A percentile compares a stretch with the other conserved stretches of the same genome.
phyloP scores from a whole-genome alignment of 2,888 invertebrate genomes.

The Drosophila parthenogenetica region DNA sequence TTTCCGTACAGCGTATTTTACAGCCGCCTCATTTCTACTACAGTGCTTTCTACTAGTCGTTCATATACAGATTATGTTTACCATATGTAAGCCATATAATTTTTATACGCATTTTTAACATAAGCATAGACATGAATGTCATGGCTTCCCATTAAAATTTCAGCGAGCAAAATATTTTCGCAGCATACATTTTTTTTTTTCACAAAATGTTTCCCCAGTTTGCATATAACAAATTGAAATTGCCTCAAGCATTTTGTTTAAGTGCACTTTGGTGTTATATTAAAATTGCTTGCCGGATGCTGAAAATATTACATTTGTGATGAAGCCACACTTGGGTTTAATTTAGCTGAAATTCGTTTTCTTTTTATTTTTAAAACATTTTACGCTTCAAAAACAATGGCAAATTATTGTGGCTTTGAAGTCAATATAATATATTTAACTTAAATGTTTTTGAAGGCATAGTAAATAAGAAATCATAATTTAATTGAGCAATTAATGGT shows the following conservation, averaged over 20 bases:
- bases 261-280: slow-evolving; percentile 64
- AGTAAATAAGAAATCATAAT: too few species aligned
- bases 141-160: background rate
- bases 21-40: too few species aligned
- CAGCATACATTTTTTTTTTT: slow-evolving; percentile 4
- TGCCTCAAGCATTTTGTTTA: slow-evolving; percentile 51
- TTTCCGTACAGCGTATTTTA: background rate
- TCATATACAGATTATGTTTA: background rate
- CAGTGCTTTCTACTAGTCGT: background rate
- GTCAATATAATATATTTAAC: too few species aligned
- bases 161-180: slow-evolving; percentile 1
- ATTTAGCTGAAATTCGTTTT: slow-evolving; percentile 24
- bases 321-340: slow-evolving; percentile 29
- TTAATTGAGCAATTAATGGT: too few species aligned
- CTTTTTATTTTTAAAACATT: too few species aligned
- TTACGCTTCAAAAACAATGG: too few species aligned
- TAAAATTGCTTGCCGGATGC: slow-evolving; percentile 37
- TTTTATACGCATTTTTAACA: background rate
- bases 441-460: too few species aligned
- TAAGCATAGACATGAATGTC: slow-evolving; percentile 16
- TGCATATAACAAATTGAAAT: slow-evolving; percentile 36
- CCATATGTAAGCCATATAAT: background rate
- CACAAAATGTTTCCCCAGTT: slow-evolving; percentile 36
- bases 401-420: too few species aligned
- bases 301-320: slow-evolving; percentile 20